Conservation (phyloP, 2,113 vertebrate genomes). For the Holacanthus passer region DNA sequence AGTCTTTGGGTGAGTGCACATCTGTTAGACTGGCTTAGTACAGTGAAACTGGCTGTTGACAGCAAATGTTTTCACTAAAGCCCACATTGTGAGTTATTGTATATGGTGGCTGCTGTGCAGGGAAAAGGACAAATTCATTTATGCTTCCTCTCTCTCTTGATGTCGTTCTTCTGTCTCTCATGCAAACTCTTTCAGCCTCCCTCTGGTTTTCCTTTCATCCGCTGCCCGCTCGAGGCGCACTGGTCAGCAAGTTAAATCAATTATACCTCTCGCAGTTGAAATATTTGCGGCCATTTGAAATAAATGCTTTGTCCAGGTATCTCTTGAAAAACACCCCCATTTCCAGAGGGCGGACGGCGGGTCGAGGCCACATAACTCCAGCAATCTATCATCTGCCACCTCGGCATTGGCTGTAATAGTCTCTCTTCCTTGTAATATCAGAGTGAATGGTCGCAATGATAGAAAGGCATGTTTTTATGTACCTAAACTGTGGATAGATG, state of each 20-base stretch:
- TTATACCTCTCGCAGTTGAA: conserved; percentile 57
- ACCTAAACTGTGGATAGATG: conserved; percentile 56
- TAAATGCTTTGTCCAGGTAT: conserved; percentile 58
- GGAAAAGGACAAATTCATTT: conserved; percentile 47
- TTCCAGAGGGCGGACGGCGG: conserved; percentile 48
- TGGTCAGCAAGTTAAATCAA: conserved; percentile 68
- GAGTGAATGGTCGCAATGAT: conserved; percentile 49
- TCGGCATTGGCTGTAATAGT: conserved; percentile 35
- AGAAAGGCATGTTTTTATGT: conserved; percentile 61
- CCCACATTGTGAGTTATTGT: conserved; percentile 71
- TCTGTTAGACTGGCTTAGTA: conserved; percentile 76
- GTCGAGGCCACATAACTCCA: conserved; percentile 51
- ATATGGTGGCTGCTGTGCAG: conserved; percentile 44
- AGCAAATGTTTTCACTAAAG: conserved; percentile 72
- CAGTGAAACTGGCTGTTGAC: conserved; percentile 73
- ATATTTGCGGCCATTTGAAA: conserved; percentile 57
- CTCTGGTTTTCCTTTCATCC: conserved; percentile 41
- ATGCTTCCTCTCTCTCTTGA: conserved; percentile 20
- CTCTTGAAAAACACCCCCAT: conserved; percentile 36
- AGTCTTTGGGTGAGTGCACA: conserved; percentile 76
- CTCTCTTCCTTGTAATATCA: conserved; percentile 36
- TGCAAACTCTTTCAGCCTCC: conserved; percentile 26
- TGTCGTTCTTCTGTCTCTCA: conserved; percentile 29
- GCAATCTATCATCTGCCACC: conserved; percentile 51
- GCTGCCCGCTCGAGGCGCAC: not conserved